Evolutionary conservation across 2,113 vertebrate genomes (phyloP).

Genomic region (Beaufortia kweichowensis): DNA sequence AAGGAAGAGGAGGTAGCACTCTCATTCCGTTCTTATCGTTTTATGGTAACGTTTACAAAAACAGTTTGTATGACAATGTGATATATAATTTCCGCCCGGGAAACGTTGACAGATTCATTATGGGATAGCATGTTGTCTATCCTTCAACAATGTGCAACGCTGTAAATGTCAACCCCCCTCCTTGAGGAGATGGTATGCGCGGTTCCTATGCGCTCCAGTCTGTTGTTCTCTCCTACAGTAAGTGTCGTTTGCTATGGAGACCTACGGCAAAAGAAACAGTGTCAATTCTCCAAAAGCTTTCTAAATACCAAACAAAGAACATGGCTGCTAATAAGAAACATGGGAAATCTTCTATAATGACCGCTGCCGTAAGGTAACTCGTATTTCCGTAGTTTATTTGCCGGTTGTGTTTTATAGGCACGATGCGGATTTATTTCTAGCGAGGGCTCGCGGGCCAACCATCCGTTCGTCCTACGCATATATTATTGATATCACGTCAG

Average conservation of each 20-base stretch:
- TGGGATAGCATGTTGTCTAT: not conserved
- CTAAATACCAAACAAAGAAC: not conserved
- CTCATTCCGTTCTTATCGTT: not conserved
- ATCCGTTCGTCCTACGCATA: not conserved
- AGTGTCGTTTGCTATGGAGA: constrained; percentile 59
- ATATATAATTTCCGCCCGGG: not conserved
- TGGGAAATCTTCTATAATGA: constrained; percentile 65
- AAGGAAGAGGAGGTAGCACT: not conserved
- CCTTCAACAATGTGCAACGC: not conserved
- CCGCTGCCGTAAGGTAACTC: constrained; percentile 72
- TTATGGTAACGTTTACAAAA: not conserved
- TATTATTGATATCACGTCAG: not conserved
- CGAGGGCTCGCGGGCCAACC: not conserved
- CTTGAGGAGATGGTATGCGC: constrained; percentile 58
- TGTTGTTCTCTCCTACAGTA: constrained; percentile 48
- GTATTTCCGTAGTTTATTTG: not conserved
- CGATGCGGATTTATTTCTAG: constrained; percentile 20
- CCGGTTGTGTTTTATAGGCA: not conserved
- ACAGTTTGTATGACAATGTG: not conserved
- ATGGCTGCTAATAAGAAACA: constrained; percentile 68
- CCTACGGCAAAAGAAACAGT: constrained; percentile 19
- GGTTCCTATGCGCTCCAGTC: constrained; percentile 67
- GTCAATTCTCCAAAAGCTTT: constrained; percentile 1
- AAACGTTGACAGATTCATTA: not conserved
- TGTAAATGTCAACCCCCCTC: not conserved